These are phyloP conservation scores for Scomber scombrus DNA, from an alignment of 2,113 vertebrate genomes.

Conservation along the genomic window DNA sequence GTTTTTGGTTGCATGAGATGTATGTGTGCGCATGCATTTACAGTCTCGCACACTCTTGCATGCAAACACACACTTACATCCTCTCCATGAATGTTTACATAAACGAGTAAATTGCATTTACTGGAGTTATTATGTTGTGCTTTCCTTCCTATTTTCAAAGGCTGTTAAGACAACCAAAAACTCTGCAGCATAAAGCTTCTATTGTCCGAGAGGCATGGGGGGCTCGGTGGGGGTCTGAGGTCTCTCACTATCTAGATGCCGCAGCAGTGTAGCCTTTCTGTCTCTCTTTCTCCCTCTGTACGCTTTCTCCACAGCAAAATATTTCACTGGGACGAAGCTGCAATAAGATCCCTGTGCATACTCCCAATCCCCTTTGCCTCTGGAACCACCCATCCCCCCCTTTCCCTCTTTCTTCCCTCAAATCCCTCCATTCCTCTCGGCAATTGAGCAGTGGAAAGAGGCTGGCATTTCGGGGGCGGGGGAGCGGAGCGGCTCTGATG, in stretches of 20 bases:
- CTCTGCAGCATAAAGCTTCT: constrained; percentile 64
- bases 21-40: background rate
- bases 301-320: constrained; percentile 73
- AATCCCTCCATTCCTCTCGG: constrained; percentile 84
- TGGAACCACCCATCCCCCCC: constrained; percentile 73
- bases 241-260: constrained; percentile 72
- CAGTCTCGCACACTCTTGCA: background rate
- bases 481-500: constrained; percentile 68
- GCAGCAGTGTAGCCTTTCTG: constrained; percentile 72
- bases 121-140: constrained; percentile 61
- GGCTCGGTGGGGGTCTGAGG: constrained; percentile 67
- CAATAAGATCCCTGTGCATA: constrained; percentile 82
- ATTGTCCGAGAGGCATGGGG: constrained; percentile 68
- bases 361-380: constrained; percentile 74
- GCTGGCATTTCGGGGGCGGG: constrained; percentile 80
- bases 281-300: constrained; percentile 55
- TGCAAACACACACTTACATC: constrained; percentile 12
- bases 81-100: constrained; percentile 36
- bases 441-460: constrained; percentile 85
- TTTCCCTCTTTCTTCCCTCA: constrained; percentile 83
- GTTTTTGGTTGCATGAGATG: background rate
- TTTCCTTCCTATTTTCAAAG: constrained; percentile 63
- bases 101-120: constrained; percentile 55
- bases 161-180: constrained; percentile 61
- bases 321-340: constrained; percentile 79